Conservation (phyloP, 2,797 vertebrate genomes). For the Malurus leucopterus region DNA sequence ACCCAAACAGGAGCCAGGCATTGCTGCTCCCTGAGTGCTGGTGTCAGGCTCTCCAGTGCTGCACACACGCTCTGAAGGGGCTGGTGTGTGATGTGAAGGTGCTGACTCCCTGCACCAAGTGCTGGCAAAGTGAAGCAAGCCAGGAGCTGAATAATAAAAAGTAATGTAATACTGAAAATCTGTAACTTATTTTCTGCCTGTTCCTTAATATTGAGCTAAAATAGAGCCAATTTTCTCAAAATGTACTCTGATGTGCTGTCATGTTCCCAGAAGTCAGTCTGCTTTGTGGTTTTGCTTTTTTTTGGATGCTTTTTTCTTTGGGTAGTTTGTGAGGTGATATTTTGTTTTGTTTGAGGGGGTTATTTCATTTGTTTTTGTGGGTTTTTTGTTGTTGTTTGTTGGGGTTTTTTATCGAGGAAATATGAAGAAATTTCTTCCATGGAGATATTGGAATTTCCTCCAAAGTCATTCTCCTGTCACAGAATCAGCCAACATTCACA, state of each 20-base stretch:
- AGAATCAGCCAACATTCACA: not conserved
- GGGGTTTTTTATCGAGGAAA: not conserved
- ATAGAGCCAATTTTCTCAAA: not conserved
- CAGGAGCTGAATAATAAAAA: not conserved
- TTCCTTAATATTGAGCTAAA: not conserved
- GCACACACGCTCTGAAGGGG: not conserved
- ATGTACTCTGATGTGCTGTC: not conserved
- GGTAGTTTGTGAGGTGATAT: not conserved
- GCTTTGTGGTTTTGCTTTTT: not conserved
- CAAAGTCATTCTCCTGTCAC: not conserved
- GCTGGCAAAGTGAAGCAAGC: not conserved
- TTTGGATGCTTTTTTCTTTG: not conserved
- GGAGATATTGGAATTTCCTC: not conserved
- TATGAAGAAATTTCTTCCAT: not conserved
- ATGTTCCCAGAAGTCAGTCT: not conserved
- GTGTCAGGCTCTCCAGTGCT: not conserved
- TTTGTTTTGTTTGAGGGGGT: not conserved
- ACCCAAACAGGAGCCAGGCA: not conserved
- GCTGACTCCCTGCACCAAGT: not conserved
- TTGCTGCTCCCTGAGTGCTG: not conserved
- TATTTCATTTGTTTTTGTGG: not conserved
- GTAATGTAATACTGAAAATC: not conserved
- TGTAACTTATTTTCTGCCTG: not conserved
- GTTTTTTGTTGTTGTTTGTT: not conserved
- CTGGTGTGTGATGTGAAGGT: not conserved